Conservation (phyloP, 1,140 invertebrate species). For the Nephotettix cincticeps region DNA sequence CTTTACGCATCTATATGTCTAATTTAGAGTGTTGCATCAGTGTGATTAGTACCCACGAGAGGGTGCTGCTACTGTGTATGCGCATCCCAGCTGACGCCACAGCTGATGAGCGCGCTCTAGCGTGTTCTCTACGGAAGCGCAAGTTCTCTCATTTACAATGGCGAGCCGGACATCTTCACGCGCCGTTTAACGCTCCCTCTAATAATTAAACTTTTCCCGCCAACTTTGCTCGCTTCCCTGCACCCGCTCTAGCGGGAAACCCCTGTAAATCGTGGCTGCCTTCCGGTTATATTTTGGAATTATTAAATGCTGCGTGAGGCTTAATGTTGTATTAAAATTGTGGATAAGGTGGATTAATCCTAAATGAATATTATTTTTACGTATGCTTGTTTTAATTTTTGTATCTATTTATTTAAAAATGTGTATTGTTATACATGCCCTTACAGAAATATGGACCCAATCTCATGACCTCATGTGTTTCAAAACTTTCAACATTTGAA, state of each 20-base stretch:
- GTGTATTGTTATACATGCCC: too few relatives aligned
- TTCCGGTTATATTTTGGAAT: too few relatives aligned
- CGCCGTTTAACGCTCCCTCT: conserved; percentile 4
- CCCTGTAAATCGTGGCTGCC: background rate
- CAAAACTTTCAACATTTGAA: too few relatives aligned
- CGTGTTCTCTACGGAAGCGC: background rate
- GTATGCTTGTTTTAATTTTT: too few relatives aligned
- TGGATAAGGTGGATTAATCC: too few relatives aligned
- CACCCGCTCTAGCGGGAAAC: background rate
- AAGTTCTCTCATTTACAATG: conserved; percentile 16
- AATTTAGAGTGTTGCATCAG: background rate
- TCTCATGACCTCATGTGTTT: too few relatives aligned
- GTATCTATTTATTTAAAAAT: too few relatives aligned
- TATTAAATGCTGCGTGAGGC: too few relatives aligned
- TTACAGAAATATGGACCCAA: too few relatives aligned
- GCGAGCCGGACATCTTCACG: conserved; percentile 12
- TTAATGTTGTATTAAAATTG: too few relatives aligned
- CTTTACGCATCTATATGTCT: background rate
- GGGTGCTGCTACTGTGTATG: background rate
- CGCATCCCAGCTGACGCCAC: background rate
- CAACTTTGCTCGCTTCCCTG: conserved; percentile 3
- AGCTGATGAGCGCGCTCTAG: background rate
- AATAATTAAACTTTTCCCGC: conserved; percentile 22
- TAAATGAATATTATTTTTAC: too few relatives aligned
- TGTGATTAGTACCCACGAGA: background rate